These are phyloP conservation scores for Paraplagusia blochii DNA, from an alignment of 2,113 vertebrate species.

Conservation along the genomic window DNA sequence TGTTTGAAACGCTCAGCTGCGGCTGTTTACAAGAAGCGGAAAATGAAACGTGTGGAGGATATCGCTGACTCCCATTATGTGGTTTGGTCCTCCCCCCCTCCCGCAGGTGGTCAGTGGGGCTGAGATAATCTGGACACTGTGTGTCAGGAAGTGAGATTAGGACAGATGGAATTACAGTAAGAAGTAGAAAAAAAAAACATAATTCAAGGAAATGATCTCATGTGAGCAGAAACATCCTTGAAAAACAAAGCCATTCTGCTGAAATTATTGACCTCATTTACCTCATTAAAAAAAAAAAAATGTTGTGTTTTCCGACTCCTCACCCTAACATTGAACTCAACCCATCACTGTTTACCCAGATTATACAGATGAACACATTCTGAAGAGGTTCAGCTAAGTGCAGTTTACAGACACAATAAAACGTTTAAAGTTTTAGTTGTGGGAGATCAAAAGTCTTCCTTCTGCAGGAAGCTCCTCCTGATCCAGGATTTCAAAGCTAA, in stretches of 20 bases:
- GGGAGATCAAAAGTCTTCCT: slow-evolving; percentile 2
- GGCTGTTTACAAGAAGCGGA: slow-evolving; percentile 43
- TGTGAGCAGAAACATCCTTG: neutral
- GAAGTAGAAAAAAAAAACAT: slow-evolving; percentile 15
- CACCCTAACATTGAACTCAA: neutral
- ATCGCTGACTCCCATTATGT: slow-evolving; percentile 50
- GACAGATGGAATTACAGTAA: slow-evolving; percentile 44
- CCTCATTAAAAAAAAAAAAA: neutral
- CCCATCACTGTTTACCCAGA: slow-evolving; percentile 4
- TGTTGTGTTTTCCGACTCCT: neutral
- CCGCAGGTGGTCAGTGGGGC: slow-evolving; percentile 7
- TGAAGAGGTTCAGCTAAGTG: neutral
- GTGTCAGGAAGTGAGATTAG: slow-evolving; percentile 35
- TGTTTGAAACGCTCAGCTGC: slow-evolving; percentile 41
- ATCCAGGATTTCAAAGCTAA: slow-evolving; percentile 1
- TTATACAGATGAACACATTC: slow-evolving; percentile 9
- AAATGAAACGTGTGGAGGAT: slow-evolving; percentile 33
- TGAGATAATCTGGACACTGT: slow-evolving; percentile 17
- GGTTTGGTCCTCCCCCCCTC: slow-evolving; percentile 42
- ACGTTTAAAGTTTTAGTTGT: neutral
- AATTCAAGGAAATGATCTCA: slow-evolving; percentile 1
- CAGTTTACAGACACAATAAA: neutral
- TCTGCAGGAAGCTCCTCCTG: slow-evolving; percentile 7
- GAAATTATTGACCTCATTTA: neutral
- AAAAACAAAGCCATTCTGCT: neutral